Evolutionary conservation across 2,797 vertebrate species (phyloP).

Genomic region (Heterohyrax brucei): DNA sequence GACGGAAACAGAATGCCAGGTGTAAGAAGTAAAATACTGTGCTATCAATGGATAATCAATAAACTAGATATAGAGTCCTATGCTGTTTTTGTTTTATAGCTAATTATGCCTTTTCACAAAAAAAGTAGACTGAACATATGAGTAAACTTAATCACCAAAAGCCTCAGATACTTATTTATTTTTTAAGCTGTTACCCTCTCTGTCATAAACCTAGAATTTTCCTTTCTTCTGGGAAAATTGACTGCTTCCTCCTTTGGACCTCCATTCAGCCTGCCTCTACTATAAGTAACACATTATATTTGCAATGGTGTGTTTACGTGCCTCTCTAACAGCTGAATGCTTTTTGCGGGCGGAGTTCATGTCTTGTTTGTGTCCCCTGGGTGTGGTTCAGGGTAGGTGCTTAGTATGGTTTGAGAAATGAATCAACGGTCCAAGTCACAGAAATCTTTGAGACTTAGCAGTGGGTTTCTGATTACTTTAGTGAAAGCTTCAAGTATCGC

Average conservation of each 20-base stretch:
- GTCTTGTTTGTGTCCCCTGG: slow-evolving; percentile 6
- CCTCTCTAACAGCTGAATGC: not conserved
- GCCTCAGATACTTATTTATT: not conserved
- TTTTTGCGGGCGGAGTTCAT: slow-evolving; percentile 5
- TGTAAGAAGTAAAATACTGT: slow-evolving; percentile 33
- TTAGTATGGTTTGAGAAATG: not conserved
- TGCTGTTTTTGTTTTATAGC: not conserved
- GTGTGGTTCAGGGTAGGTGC: not conserved
- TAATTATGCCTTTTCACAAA: slow-evolving; percentile 20
- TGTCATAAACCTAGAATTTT: slow-evolving; percentile 37
- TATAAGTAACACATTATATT: not conserved
- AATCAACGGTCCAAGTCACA: not conserved
- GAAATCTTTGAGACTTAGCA: not conserved
- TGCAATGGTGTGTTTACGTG: slow-evolving; percentile 29
- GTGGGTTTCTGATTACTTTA: slow-evolving; percentile 22
- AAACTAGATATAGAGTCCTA: not conserved
- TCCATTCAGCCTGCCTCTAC: not conserved
- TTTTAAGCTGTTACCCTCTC: not conserved
- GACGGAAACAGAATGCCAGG: slow-evolving; percentile 4
- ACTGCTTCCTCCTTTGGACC: not conserved
- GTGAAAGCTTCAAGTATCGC: not conserved
- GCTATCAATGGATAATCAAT: not conserved
- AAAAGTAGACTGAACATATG: not conserved
- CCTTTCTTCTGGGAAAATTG: slow-evolving; percentile 36
- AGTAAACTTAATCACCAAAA: not conserved